Conservation (phyloP, 2,888 invertebrate genomes). For the Clistopyga incitator region DNA sequence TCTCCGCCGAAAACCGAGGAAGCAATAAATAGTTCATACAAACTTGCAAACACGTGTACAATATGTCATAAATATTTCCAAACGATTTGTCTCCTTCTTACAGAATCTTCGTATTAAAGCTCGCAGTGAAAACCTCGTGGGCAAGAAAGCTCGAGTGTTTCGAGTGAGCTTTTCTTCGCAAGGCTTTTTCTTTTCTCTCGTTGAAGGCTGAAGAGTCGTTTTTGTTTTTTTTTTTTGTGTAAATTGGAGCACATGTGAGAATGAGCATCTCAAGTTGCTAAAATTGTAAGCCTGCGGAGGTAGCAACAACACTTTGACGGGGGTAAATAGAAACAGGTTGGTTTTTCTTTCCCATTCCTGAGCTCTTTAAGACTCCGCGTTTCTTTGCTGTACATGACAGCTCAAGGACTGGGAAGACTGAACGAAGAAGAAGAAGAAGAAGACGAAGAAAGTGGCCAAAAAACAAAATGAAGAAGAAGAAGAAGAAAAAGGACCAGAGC, state of each 20-base stretch:
- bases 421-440: slow-evolving; percentile 3
- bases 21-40: too few relatives aligned
- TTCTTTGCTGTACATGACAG: background rate
- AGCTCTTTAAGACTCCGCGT: background rate
- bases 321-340: slow-evolving; percentile 51
- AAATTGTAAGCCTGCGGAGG: slow-evolving; percentile 27
- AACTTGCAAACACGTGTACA: too few relatives aligned
- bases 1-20: too few relatives aligned
- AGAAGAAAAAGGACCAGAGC: slow-evolving; percentile 6
- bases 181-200: background rate
- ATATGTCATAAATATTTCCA: too few relatives aligned
- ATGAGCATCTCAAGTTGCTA: slow-evolving; percentile 41
- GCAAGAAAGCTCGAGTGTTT: slow-evolving; percentile 1
- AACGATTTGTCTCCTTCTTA: too few relatives aligned
- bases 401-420: slow-evolving; percentile 15
- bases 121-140: background rate
- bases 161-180: background rate
- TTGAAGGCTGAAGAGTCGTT: background rate
- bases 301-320: slow-evolving; percentile 25
- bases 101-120: too few relatives aligned
- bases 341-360: slow-evolving; percentile 26
- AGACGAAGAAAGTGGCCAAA: background rate
- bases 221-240: background rate
- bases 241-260: slow-evolving; percentile 1
- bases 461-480: background rate